These are phyloP conservation scores for Brachyhypopomus occidentalis DNA, from an alignment of 2,113 vertebrate genomes.

Conservation along the genomic window DNA sequence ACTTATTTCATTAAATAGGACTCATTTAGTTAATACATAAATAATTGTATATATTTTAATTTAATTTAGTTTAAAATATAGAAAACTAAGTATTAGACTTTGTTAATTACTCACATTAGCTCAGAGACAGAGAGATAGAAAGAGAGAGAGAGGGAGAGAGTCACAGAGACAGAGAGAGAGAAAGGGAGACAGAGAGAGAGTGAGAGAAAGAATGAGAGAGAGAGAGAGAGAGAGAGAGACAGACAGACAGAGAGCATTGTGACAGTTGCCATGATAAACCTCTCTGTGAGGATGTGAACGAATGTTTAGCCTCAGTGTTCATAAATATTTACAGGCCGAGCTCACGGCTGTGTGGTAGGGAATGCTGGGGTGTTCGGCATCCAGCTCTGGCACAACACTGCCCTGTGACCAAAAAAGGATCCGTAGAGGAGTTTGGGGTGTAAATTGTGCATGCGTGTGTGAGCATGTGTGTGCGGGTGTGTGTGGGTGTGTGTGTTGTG, in stretches of 20 bases:
- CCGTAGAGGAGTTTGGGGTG: slow-evolving; percentile 1
- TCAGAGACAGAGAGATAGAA: too few relatives aligned
- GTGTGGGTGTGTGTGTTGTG: too few relatives aligned
- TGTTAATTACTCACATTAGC: too few relatives aligned
- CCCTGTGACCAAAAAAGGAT: slow-evolving; percentile 42
- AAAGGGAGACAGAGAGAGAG: too few relatives aligned
- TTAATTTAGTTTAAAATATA: too few relatives aligned
- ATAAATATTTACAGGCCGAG: slow-evolving; percentile 51
- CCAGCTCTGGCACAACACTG: slow-evolving; percentile 16
- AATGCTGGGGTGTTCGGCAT: slow-evolving; percentile 16
- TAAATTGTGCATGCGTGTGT: neutral
- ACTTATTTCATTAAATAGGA: too few relatives aligned
- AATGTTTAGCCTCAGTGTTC: slow-evolving; percentile 41
- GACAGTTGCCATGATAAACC: slow-evolving; percentile 22
- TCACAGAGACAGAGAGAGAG: neutral
- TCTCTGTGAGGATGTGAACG: slow-evolving; percentile 23
- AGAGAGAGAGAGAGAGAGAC: neutral
- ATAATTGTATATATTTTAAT: too few relatives aligned
- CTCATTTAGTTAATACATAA: too few relatives aligned
- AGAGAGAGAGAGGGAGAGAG: neutral
- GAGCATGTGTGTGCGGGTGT: slow-evolving; percentile 9
- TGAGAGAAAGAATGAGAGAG: neutral
- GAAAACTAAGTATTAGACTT: too few relatives aligned
- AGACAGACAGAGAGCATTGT: neutral
- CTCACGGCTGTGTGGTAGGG: slow-evolving; percentile 4